A percentile compares a stretch with the other conserved stretches of the same genome.
Evolutionary conservation across 2,797 vertebrate genomes (phyloP).

Genomic region (Smutsia temminckii): DNA sequence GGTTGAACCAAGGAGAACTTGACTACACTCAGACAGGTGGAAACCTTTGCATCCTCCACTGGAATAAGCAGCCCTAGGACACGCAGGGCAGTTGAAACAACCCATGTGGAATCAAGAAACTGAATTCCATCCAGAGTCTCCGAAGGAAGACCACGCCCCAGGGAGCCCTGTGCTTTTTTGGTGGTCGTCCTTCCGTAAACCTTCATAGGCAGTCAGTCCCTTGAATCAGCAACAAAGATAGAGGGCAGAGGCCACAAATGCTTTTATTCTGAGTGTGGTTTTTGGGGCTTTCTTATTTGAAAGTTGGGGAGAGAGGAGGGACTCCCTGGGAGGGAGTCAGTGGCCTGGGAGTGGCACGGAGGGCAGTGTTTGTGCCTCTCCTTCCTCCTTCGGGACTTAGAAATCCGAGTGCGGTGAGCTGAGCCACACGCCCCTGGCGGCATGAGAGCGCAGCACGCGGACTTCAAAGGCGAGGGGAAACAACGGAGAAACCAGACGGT

Average conservation of each 20-base stretch:
- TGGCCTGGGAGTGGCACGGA: not conserved
- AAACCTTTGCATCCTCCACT: not conserved
- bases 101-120: fast-evolving
- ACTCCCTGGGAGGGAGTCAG: not conserved
- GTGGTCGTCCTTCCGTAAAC: not conserved
- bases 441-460: fast-evolving
- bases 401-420: not conserved
- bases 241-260: not conserved
- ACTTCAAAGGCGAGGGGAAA: not conserved
- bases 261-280: not conserved
- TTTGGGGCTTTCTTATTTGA: not conserved
- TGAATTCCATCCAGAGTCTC: not conserved
- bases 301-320: not conserved
- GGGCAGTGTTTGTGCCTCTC: fast-evolving
- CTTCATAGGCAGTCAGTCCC: not conserved
- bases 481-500: fast-evolving
- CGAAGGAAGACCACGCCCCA: fast-evolving
- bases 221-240: not conserved
- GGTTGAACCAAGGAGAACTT: not conserved
- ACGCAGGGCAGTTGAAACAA: not conserved
- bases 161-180: not conserved
- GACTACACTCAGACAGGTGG: not conserved
- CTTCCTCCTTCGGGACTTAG: fast-evolving
- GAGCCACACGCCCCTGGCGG: fast-evolving
- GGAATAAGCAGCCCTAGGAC: too few relatives aligned